Evolutionary conservation across 30 jellyfish, hydroid and myxozoan genomes (phyloP), one percentile per base, ranked within the genome.

Genomic region (Pseudorhiza aurosa): DNA sequence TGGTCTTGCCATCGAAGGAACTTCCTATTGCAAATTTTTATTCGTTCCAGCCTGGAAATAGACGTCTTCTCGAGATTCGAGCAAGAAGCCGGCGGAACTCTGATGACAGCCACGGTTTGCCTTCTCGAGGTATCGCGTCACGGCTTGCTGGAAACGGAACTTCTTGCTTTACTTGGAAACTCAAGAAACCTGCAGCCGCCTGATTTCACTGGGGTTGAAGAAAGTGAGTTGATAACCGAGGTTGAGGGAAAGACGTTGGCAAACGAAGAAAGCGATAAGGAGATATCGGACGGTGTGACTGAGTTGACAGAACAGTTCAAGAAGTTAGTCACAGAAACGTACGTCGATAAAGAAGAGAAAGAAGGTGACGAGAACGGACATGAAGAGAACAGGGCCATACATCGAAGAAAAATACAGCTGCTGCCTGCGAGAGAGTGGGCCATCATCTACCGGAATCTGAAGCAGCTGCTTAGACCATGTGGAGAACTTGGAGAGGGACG

Each of bases 401-500:
- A 6, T 10, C 40, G 94, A 18, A 82, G 60, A 46, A 53, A 40
- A 35, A 82, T 82, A 8, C 58, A 36, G 57, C 60, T 68, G 35
- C 70, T 81, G 19, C 92, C 92, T 10, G 92, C 92, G 25, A 67
- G 92, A 28, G 85, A 81, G 46, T 81, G 92, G 92, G 92, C 92
- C 21, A 65, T 81, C 29, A 81, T 81, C 17, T 81, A 81, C 29
- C 58, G 92, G 17, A 81, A 81, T 49, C 74, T 81, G 77, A 81
- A 81, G 49, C 85, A 72, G 22, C 72, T 81, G 57, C 77, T 81
- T 11, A 65, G 92, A 67, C 92, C 92, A 25, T 81, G 92, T 65
- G 92, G 92, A n/a, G 81, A 81, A 22, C 75, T 81, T 22, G 92
- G 92, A 0, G 85, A 65, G 50, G 92, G 92, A 12, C 84, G 92